Conservation (phyloP, 1,140 invertebrate species). For the Medauroidea extradentata region DNA sequence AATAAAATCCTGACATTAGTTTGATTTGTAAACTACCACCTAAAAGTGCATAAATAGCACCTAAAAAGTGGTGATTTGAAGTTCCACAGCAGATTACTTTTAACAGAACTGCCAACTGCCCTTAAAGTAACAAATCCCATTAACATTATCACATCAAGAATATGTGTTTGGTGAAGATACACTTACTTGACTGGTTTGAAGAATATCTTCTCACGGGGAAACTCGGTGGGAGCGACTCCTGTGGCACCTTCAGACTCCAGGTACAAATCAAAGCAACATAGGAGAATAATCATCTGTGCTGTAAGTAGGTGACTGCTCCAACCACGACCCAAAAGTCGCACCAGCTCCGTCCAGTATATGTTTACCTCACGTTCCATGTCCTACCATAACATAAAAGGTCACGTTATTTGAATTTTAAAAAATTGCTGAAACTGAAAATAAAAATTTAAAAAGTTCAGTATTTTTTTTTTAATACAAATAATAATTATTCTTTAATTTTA, state of each 20-base stretch:
- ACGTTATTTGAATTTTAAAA: too few relatives aligned
- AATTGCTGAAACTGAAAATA: too few relatives aligned
- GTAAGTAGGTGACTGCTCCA: slow-evolving; percentile 54
- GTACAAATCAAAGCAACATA: slow-evolving; percentile 82
- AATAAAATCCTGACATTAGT: too few relatives aligned
- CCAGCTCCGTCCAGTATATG: slow-evolving; percentile 50
- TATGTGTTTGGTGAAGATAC: not conserved
- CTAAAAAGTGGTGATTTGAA: not conserved
- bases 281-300: slow-evolving; percentile 70
- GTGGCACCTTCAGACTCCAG: slow-evolving; percentile 63
- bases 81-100: not conserved
- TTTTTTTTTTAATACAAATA: too few relatives aligned
- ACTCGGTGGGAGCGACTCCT: slow-evolving; percentile 55
- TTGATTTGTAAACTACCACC: too few relatives aligned
- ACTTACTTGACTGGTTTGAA: slow-evolving; percentile 57
- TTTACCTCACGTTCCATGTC: slow-evolving; percentile 73
- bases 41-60: not conserved
- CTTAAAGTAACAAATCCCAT: not conserved
- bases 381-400: slow-evolving; percentile 43
- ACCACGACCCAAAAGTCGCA: slow-evolving; percentile 28
- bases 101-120: not conserved
- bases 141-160: not conserved
- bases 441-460: too few relatives aligned
- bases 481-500: too few relatives aligned
- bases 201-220: slow-evolving; percentile 75